Evolutionary conservation across 2,113 vertebrate genomes (phyloP).

Genomic region (Rhinichthys klamathensis): DNA sequence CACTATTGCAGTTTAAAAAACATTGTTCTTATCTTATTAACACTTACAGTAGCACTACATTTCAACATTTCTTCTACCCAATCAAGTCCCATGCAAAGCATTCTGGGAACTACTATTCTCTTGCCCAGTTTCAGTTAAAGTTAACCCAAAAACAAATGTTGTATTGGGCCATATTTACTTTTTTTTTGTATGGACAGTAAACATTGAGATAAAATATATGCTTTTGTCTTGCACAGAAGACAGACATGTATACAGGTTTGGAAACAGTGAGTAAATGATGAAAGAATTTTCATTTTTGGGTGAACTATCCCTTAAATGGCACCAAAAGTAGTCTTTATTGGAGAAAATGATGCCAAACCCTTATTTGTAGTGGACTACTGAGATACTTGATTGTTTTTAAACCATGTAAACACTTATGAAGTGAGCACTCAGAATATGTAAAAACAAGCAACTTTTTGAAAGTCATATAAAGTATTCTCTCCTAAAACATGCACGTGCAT

Average conservation of each 20-base stretch:
- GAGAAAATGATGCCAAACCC: background rate
- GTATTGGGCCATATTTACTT: background rate
- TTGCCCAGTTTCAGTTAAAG: background rate
- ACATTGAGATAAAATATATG: background rate
- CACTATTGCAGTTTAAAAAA: background rate
- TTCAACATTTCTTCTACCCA: background rate
- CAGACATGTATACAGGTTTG: background rate
- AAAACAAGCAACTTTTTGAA: background rate
- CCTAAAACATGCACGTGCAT: conserved; percentile 28
- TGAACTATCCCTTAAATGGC: background rate
- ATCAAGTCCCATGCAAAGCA: background rate
- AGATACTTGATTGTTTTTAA: background rate
- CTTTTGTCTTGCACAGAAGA: no score
- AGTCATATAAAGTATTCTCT: conserved; percentile 1
- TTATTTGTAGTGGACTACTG: background rate
- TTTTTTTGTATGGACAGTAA: background rate
- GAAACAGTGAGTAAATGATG: background rate
- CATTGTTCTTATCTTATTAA: background rate
- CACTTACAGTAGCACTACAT: background rate
- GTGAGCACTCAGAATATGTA: background rate
- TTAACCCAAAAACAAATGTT: background rate
- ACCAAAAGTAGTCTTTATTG: background rate
- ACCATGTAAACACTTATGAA: background rate
- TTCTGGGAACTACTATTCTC: background rate
- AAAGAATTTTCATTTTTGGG: background rate